Evolutionary conservation across 2,888 invertebrate species (phyloP).

Genomic region (Pachydiplax longipennis): DNA sequence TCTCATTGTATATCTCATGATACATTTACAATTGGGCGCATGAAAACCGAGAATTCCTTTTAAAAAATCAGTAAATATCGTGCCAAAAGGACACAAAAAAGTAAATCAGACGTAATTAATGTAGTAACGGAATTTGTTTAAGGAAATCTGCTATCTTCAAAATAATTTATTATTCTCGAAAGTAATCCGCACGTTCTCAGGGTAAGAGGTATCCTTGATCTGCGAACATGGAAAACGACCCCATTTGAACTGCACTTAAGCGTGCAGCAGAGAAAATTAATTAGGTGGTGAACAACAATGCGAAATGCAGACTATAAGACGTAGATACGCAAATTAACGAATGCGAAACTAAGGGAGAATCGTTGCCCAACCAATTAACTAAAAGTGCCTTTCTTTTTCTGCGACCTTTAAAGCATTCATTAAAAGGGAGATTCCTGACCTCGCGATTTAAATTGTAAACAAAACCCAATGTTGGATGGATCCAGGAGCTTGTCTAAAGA

Average conservation of each 20-base stretch:
- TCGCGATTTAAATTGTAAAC: conserved; percentile 31
- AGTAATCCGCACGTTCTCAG: too few species aligned
- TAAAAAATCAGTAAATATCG: too few species aligned
- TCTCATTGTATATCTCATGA: too few species aligned
- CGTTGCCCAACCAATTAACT: conserved; percentile 5
- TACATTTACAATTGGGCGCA: too few species aligned
- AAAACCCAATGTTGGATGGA: conserved; percentile 23
- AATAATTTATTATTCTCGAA: too few species aligned
- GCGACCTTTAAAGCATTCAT: conserved; percentile 15
- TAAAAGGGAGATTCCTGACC: not conserved
- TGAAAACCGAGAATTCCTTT: too few species aligned
- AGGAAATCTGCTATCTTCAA: too few species aligned
- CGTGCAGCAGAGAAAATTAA: not conserved
- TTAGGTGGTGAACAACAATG: not conserved
- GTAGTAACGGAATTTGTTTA: too few species aligned
- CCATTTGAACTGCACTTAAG: not conserved
- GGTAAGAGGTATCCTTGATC: not conserved
- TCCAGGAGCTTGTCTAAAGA: conserved; percentile 24
- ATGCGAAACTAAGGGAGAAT: not conserved
- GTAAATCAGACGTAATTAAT: too few species aligned
- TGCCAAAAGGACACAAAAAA: too few species aligned
- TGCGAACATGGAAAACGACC: not conserved
- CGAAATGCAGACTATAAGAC: not conserved
- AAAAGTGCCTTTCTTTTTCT: not conserved
- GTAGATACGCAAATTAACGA: not conserved